Evolutionary conservation across 2,113 vertebrate species (phyloP), one percentile per base, ranked within the genome.

Genomic region (Caretta caretta): DNA sequence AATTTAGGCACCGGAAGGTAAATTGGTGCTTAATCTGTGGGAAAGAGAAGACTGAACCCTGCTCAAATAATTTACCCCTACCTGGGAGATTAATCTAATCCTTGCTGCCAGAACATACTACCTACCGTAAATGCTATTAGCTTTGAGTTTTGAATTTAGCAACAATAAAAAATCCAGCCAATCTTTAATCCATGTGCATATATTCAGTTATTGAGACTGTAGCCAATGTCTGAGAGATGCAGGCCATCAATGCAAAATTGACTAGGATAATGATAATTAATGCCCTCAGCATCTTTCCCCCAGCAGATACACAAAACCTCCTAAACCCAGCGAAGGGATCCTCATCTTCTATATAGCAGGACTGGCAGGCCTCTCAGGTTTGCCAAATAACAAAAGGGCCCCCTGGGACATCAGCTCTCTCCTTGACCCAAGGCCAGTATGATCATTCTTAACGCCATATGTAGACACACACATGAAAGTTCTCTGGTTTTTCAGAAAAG

Each of bases 121-220:
- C 85, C 80, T n/a, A 11, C 85, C 84, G 25, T 0, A 82, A 84
- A 82, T 31, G 13, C 16, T 88, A 4, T 90, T 90, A 79, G 4
- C 24, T 81, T 81, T 54, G 85, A 90, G 79, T 84, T 42, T 69
- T 17, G n/a, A 46, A 25, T 31, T 76, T 96, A 76, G n/a, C 24
- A 93, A 54, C 89, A 22, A n/a, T 27, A 86, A 16, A n/a, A 90
- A 53, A 82, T 65, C 29, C 80, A 84, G 0, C 42, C 27, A 50
- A 25, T 82, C 48, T 27, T 78, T 48, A 78, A 27, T 78, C 13
- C 12, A 10, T 35, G 10, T 78, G 59, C 62, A 78, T 6, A 1
- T 51, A 38, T n/a, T 89, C 69, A 1, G n/a, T 48, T 12, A 50
- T 92, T 90, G 72, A 65, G 25, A 31, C 81, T 92, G 65, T 38